phyloP scores from a whole-genome alignment of 1,140 invertebrate species.

The Magallana angulata region DNA sequence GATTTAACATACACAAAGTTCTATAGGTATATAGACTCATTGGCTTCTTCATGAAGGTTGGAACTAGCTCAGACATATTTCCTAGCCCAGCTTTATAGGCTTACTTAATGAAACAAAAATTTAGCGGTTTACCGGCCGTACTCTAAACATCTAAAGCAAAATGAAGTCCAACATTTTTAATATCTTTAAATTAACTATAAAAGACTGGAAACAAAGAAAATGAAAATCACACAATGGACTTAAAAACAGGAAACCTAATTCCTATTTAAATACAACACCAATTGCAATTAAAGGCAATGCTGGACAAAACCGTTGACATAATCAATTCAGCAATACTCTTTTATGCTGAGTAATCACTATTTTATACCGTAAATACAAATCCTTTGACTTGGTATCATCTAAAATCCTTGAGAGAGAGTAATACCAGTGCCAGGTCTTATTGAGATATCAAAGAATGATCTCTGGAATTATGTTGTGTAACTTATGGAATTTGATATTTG shows the following conservation, averaged over 20 bases:
- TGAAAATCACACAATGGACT: background rate
- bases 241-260: background rate
- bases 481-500: too few species aligned
- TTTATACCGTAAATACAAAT: background rate
- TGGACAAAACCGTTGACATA: background rate
- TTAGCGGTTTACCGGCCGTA: background rate
- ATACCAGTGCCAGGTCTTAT: too few species aligned
- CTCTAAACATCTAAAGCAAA: background rate
- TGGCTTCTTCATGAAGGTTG: background rate
- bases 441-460: too few species aligned
- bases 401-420: too few species aligned
- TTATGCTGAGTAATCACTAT: background rate
- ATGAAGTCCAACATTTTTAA: background rate
- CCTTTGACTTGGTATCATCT: too few species aligned
- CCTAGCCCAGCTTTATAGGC: background rate
- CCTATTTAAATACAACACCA: background rate
- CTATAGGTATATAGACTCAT: background rate
- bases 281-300: background rate
- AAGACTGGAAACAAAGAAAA: background rate
- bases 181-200: background rate
- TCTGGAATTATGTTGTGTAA: too few species aligned
- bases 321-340: background rate
- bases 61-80: background rate
- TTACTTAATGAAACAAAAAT: background rate
- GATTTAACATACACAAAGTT: conserved; percentile 2